Evolutionary conservation across 2,888 invertebrate genomes (phyloP).

Genomic region (Bimastos eiseni): DNA sequence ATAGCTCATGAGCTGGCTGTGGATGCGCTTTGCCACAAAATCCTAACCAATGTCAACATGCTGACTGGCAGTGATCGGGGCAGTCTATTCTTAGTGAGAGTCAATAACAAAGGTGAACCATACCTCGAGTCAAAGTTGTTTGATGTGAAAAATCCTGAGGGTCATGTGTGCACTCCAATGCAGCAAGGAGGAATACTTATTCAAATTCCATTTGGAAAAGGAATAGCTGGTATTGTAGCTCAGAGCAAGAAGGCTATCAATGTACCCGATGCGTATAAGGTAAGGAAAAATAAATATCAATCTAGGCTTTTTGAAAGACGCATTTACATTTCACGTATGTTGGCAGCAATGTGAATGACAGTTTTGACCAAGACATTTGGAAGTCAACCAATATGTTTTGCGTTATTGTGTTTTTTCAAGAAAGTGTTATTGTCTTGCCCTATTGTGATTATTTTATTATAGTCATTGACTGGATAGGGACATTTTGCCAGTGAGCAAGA

Average conservation of each 20-base stretch:
- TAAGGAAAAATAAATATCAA: not conserved
- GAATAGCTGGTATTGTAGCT: constrained; percentile 19
- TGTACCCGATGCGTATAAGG: not conserved
- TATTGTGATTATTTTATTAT: not conserved
- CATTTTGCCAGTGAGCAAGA: not conserved
- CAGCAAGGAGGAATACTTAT: not conserved
- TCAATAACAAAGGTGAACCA: constrained; percentile 13
- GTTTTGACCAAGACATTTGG: not conserved
- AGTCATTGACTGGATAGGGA: not conserved
- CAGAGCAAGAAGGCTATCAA: not conserved
- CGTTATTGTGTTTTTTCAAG: not conserved
- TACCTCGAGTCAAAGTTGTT: constrained; percentile 20
- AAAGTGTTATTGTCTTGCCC: not conserved
- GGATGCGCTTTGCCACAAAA: constrained; percentile 6
- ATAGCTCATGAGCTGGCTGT: constrained; percentile 15
- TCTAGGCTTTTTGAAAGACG: not conserved
- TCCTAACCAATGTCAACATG: not conserved
- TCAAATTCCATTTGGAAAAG: constrained; percentile 15
- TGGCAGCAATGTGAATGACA: not conserved
- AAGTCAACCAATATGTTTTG: not conserved
- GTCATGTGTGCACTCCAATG: constrained; percentile 19
- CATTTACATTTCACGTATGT: not conserved
- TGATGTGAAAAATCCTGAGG: not conserved
- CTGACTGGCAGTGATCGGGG: constrained; percentile 8
- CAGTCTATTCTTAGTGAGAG: constrained; percentile 16